phyloP scores from a whole-genome alignment of 1,140 invertebrate species.

The Calliphora vicina region DNA sequence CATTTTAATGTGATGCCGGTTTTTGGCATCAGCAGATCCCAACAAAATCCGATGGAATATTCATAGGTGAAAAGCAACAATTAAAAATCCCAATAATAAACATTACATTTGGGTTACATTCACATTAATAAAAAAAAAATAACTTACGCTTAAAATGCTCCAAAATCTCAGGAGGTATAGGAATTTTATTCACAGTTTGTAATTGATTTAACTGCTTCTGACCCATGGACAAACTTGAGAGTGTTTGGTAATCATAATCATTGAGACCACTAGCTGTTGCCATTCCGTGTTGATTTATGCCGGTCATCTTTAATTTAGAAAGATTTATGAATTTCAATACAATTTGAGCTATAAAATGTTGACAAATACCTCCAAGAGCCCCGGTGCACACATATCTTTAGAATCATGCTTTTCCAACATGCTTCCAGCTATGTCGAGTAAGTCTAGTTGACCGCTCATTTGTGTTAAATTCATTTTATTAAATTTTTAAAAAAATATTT shows the following conservation, averaged over 20 bases:
- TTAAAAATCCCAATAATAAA: too few species aligned
- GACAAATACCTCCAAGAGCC: slow-evolving; percentile 52
- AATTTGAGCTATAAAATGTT: not conserved
- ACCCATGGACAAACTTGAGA: slow-evolving; percentile 72
- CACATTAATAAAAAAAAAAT: too few species aligned
- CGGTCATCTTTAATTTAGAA: slow-evolving; percentile 48
- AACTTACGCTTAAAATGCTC: slow-evolving; percentile 90
- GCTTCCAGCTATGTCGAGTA: slow-evolving; percentile 52
- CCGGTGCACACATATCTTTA: slow-evolving; percentile 51
- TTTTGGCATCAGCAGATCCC: too few species aligned
- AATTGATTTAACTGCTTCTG: slow-evolving; percentile 78
- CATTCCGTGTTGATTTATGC: slow-evolving; percentile 59
- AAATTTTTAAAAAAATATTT: not conserved
- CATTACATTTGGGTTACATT: too few species aligned
- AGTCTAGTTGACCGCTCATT: slow-evolving; percentile 38
- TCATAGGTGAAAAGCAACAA: too few species aligned
- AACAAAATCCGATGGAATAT: too few species aligned
- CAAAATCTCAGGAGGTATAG: slow-evolving; percentile 89
- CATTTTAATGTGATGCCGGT: too few species aligned
- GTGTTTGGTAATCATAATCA: slow-evolving; percentile 88
- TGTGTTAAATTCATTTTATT: not conserved
- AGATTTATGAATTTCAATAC: not conserved
- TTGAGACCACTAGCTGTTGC: slow-evolving; percentile 78
- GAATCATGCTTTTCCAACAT: slow-evolving; percentile 58
- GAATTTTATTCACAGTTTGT: slow-evolving; percentile 81